These are phyloP conservation scores for Cyprinodon tularosa DNA, from an alignment of 2,113 vertebrate species.

Conservation along the genomic window DNA sequence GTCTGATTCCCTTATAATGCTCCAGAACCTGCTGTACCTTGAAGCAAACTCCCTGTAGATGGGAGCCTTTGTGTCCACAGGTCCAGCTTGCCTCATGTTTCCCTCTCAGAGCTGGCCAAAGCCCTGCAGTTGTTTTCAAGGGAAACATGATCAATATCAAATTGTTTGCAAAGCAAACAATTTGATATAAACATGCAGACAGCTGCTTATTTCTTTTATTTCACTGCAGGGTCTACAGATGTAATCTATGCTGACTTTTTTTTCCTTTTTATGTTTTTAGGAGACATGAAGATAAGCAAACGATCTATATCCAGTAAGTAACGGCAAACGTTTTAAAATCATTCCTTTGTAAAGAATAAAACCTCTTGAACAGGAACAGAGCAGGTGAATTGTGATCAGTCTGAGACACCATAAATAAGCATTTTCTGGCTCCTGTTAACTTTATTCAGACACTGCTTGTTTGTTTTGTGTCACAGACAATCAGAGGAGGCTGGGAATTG, in stretches of 20 bases:
- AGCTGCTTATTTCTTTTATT: neutral
- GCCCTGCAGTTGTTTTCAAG: conserved; percentile 23
- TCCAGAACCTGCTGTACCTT: conserved; percentile 35
- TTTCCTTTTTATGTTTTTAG: conserved; percentile 59
- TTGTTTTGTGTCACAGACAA: conserved; percentile 25
- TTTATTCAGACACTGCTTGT: conserved; percentile 8
- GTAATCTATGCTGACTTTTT: conserved; percentile 13
- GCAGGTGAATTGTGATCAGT: neutral
- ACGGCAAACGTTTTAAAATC: conserved; percentile 4
- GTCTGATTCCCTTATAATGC: conserved; percentile 1
- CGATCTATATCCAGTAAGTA: conserved; percentile 71
- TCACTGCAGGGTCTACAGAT: neutral
- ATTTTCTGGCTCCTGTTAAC: neutral
- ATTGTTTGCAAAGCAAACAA: neutral
- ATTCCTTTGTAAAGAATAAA: neutral
- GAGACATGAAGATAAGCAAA: conserved; percentile 69
- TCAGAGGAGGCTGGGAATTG: conserved; percentile 52
- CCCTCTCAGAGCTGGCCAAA: conserved; percentile 2
- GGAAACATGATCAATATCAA: conserved; percentile 31
- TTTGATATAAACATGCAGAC: conserved; percentile 30
- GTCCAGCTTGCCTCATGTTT: conserved; percentile 17
- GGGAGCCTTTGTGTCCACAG: conserved; percentile 45
- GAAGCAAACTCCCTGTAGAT: conserved; percentile 44
- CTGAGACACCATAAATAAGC: neutral
- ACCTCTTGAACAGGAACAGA: neutral